Evolutionary conservation across 2,888 invertebrate genomes (phyloP).

Genomic region (Cyaniris semiargus): DNA sequence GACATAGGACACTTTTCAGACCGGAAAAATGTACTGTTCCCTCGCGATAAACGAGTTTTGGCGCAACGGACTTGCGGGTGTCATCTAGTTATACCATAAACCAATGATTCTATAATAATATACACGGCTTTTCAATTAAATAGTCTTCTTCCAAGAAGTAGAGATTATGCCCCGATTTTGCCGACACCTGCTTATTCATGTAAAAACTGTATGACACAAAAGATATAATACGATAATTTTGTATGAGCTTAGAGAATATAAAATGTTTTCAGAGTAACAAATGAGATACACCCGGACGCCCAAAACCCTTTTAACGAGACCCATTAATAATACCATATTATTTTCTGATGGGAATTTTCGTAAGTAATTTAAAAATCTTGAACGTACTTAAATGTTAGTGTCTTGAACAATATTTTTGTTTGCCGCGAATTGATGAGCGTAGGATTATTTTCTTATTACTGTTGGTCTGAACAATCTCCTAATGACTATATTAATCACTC

Average conservation of each 20-base stretch:
- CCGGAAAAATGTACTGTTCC: no score
- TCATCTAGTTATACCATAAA: neutral
- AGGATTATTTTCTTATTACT: no score
- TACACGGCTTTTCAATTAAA: neutral
- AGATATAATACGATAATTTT: constrained; percentile 19
- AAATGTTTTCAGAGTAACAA: constrained; percentile 29
- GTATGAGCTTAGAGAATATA: constrained; percentile 29
- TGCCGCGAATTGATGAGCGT: no score
- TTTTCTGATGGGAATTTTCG: constrained; percentile 35
- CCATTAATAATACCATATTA: constrained; percentile 33
- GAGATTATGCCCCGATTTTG: neutral
- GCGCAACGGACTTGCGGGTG: no score
- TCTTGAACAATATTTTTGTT: constrained; percentile 7
- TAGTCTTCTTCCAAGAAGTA: neutral
- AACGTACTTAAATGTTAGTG: no score
- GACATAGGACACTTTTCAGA: no score
- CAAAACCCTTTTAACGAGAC: constrained; percentile 34
- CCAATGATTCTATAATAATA: neutral
- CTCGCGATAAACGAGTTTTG: no score
- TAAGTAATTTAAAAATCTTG: neutral
- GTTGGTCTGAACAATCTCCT: no score
- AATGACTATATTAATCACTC: no score
- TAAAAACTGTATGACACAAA: neutral
- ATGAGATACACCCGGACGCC: constrained; percentile 27
- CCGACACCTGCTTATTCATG: neutral